A percentile compares a stretch with the other conserved stretches of the same genome.
Conservation (phyloP, 2,113 vertebrate genomes). For the Heliornis fulica region DNA sequence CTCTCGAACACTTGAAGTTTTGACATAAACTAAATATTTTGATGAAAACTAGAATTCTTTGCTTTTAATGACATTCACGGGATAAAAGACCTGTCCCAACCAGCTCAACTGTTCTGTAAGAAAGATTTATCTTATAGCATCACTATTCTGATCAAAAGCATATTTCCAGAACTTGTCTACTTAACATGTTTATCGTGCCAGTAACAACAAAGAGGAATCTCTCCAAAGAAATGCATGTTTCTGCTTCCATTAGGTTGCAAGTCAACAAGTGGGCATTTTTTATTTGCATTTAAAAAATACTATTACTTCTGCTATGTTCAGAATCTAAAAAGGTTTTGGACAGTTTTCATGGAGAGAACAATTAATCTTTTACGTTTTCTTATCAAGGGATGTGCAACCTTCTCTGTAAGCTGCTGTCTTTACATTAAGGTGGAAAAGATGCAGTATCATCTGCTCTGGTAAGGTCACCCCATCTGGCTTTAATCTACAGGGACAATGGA, state of each 20-base stretch:
- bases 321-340: background rate
- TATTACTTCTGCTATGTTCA: background rate
- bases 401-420: background rate
- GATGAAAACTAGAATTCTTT: background rate
- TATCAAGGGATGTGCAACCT: background rate
- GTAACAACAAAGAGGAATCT: background rate
- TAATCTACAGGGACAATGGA: background rate
- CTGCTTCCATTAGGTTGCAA: background rate
- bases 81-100: background rate
- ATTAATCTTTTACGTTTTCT: background rate
- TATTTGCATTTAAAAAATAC: background rate
- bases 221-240: background rate
- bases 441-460: background rate
- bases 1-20: background rate
- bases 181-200: background rate
- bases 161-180: background rate
- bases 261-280: background rate
- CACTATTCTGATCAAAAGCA: background rate
- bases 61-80: background rate
- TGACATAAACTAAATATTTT: constrained; percentile 17
- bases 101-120: background rate
- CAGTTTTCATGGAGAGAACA: background rate
- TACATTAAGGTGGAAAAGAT: background rate
- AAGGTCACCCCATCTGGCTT: background rate
- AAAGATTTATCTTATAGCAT: background rate